Evolutionary conservation across 2,797 vertebrate species (phyloP).

Genomic region (Lagodon rhomboides): DNA sequence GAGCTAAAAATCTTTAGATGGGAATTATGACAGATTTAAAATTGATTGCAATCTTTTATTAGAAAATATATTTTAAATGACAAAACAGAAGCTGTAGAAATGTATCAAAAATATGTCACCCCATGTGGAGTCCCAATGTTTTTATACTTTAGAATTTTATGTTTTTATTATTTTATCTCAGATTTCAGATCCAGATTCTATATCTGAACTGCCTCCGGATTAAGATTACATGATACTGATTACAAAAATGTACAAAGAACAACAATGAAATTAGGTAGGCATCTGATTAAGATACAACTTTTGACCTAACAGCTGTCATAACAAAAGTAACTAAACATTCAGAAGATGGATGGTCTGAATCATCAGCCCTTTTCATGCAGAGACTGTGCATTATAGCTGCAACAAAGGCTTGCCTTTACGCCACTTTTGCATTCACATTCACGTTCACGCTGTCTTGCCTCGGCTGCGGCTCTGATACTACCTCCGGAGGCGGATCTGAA

Average conservation of each 20-base stretch:
- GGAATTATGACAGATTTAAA: constrained; percentile 44
- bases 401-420: too few relatives aligned
- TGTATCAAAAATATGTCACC: constrained; percentile 9
- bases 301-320: background rate
- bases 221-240: background rate
- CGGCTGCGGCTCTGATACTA: too few relatives aligned
- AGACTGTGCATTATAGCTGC: too few relatives aligned
- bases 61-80: background rate
- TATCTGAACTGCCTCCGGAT: background rate
- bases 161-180: background rate
- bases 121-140: background rate
- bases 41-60: constrained; percentile 18
- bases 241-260: background rate
- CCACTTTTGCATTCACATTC: too few relatives aligned
- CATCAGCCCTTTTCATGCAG: too few relatives aligned
- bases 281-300: background rate
- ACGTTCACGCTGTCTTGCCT: too few relatives aligned
- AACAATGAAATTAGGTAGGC: too few relatives aligned
- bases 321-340: background rate
- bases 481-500: too few relatives aligned
- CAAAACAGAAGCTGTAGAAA: background rate
- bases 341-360: background rate
- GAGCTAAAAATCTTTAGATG: constrained; percentile 48
- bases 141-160: background rate
- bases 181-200: background rate